Base-by-base conservation (phyloP, 2,888 invertebrate genomes). In the Chironomus tentans region DNA sequence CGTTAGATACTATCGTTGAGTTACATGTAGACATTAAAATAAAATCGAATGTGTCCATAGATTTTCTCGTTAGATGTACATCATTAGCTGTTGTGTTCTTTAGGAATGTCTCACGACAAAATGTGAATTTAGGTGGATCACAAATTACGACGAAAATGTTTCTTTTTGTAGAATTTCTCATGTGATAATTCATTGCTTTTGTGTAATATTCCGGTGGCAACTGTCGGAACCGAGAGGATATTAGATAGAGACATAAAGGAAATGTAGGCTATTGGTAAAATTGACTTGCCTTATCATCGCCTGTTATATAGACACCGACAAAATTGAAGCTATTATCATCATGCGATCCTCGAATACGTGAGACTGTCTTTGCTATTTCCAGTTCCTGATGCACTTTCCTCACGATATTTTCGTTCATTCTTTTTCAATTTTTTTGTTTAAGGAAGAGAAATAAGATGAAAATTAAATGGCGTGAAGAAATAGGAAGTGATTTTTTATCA, bases 1-100 rank as follows among this genome's bases (percentile, higher is more conserved):
- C 61, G 24, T 77, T 77, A 24, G 73, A 74, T 6, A 77, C 38
- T 24, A 77, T 70, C 18, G 73, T 77, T 13, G 68, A 28, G 61
- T 77, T 77, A 47, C 74, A 77, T 6, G 18, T 69, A 13, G 77
- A n/a, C 65, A 77, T 47, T 13, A 74, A 13, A 22, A 65, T 69
- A 28, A 77, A 70, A 68, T 74, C 70, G 21, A 70, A 70, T 13
- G 2, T 15, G n/a, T 74, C 24, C 2, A n/a, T 15, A n/a, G 74
- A 65, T 22, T 48, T 74, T n/a, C 74, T n/a, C 2, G 68, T n/a
- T 5, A 74, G 4, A 15, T 68, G 65, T 2, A 13, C 68, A 24
- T 74, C 74, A 46, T 13, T 46, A 1, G 12, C 21, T 18, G 15
- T 13, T 6, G n/a, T 12, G 7, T 46, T 7, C 10, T 48, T 47